Base-by-base conservation (phyloP, 2,113 vertebrate genomes). In the Oryzias melastigma region DNA sequence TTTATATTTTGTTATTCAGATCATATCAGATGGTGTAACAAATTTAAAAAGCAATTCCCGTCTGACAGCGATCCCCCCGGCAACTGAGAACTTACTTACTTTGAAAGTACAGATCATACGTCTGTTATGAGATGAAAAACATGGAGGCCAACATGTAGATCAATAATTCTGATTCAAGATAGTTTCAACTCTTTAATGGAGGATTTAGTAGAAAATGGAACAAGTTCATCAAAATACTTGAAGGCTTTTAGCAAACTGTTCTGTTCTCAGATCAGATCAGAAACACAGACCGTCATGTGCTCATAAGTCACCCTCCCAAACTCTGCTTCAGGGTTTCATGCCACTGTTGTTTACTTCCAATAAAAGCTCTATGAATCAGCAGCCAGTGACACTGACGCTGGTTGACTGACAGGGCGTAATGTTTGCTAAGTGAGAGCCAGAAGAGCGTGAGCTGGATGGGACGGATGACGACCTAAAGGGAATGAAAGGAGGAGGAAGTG, bases 291-390 rank as follows among this genome's bases (percentile, higher is more conserved):
- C 68, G 35, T 41, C 47, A 40, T 46, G 52, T 43, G 78, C 59
- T 65, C 56, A 68, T 40, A 0, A 10, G 18, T 52, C 8, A 5
- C n/a, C 12, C 17, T 16, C 25, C 0, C n/a, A 0, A 3, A 52
- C 25, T 62, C 20, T 45, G 20, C 18, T 41, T 59, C 55, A 41
- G 13, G n/a, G 51, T 47, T 13, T 15, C 45, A 14, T n/a, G 49
- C 44, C 41, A 45, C 61, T 49, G 63, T 54, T 47, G 13, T 19
- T 73, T 27, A 68, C 70, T 61, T 56, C 65, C 54, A 56, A 62
- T 57, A 75, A 65, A 60, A 53, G 56, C 12, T 43, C 35, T 5
- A 22, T 42, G 41, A 54, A 19, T 55, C 40, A 64, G 35, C 35
- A 35, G 35, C 35, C 35, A 12, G 16, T 14, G 5, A 35, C 15